Base-by-base conservation (phyloP, 1,140 invertebrate genomes). In the Drosophila orosa region DNA sequence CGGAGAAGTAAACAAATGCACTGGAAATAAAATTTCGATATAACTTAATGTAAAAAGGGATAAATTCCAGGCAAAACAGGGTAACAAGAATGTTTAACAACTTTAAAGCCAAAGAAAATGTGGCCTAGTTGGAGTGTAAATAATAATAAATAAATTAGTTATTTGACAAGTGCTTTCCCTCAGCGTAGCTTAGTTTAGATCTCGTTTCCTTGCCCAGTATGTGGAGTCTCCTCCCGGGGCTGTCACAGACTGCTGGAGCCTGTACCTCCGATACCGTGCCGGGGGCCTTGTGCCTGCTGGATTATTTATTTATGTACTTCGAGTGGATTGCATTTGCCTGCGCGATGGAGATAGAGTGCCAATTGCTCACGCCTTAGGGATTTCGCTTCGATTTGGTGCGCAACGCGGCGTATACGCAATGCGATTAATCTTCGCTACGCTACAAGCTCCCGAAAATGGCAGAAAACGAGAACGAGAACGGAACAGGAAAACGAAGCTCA, bases 181-280 rank as follows among this genome's bases (percentile, higher is more conserved):
- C 33, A 29, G 17, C 37, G 25, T 22, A 33, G 31, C 5, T 3
- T 7, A n/a, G 29, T 55, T 55, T 35, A 24, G 27, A 55, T 55
- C 52, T 37, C 19, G 5, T 5, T 12, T n/a, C n/a, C 33, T 17
- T 22, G 10, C 7, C 5, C 10, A 31, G 22, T 40, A 59, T 52
- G 40, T 24, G 39, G 37, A 29, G 39, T 40, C 39, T 44, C 35
- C 33, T 29, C 39, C 24, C 40, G 40, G 17, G 42, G 47, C 54
- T 81, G 82, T 73, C 82, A 69, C 83, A 87, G 83, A 87, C 83
- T 89, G 54, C 60, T 68, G 84, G 84, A 87, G 84, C 84, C 69
- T 62, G 39, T 25, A 33, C 40, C 40, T 15, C 47, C 42, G 44
- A 39, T 63, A 27, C 22, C 15, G 19, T 44, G 35, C 22, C 17